Evolutionary conservation across 2,113 vertebrate species (phyloP), one percentile per base, ranked within the genome.

Genomic region (Todiramphus chloris): DNA sequence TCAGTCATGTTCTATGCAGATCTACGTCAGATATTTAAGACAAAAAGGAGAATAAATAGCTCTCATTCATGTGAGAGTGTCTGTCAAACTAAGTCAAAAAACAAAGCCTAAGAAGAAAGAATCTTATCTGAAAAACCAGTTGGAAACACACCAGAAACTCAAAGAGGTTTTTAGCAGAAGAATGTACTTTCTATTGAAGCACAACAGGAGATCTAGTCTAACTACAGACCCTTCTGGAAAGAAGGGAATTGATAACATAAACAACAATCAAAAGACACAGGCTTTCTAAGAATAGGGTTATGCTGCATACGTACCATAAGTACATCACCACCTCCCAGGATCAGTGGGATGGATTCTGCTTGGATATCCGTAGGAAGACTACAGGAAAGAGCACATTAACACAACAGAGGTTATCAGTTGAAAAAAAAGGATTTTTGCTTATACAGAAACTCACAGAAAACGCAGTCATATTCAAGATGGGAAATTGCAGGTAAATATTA

Each of bases 281-380:
- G 13, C 33, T 60, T 81, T 31, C 15, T 62, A 69, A 7, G 14
- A 88, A 56, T 0, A 76, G 12, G 14, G 12, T 27, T 66, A 37
- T 30, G 5, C 37, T 80, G 79, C 96, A 89, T 91, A 99, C 99
- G 56, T 97, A 99, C 99, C 99, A 99, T 99, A 3, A 99, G 99
- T 2, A 99, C 99, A 89, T 99, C 99, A 59, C 99, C 99, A 88
- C 99, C 99, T 94, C 99, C 99, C 6, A 99, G 98, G 88, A 99
- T 99, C 81, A 99, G 53, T 0, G 99, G 99, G 64, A 99, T 98
- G 7, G 99, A 99, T 92, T 99, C 99, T 37, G 99, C 99, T 95
- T 99, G 99, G 95, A 99, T 99, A 97, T 99, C 99, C 20, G 99
- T 99, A 24, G 99, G 99, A 17, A 99, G 98, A 64, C 99, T 99